Conservation (phyloP, 2,113 vertebrate species). For the Alligator sinensis region DNA sequence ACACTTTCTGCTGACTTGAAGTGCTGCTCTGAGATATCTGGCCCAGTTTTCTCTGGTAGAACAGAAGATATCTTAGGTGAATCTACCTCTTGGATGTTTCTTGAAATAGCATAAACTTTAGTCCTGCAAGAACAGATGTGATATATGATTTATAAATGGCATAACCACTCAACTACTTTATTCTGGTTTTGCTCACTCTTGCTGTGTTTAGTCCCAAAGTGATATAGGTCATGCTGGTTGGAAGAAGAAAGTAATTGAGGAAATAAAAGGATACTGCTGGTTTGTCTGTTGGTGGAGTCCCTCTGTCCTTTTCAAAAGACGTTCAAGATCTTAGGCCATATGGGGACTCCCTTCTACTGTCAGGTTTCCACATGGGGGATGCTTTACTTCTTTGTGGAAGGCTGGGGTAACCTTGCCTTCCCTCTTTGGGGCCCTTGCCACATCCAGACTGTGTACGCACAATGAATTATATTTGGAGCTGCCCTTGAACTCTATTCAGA, state of each 20-base stretch:
- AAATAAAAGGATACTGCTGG: not conserved
- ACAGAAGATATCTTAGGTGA: slow-evolving; percentile 74
- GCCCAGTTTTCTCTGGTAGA: slow-evolving; percentile 50
- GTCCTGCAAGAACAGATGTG: slow-evolving; percentile 64
- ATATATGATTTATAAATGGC: not conserved
- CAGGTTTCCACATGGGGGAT: not conserved
- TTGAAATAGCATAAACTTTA: slow-evolving; percentile 80
- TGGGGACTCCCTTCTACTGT: not conserved
- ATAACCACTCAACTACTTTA: not conserved
- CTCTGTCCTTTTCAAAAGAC: not conserved
- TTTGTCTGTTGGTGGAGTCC: not conserved
- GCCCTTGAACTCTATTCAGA: not conserved
- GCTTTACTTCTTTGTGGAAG: not conserved
- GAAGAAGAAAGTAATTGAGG: not conserved
- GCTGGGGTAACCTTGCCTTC: not conserved
- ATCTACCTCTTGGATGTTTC: slow-evolving; percentile 79
- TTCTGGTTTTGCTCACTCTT: not conserved
- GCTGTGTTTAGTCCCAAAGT: not conserved
- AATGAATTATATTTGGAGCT: not conserved
- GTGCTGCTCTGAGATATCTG: not conserved
- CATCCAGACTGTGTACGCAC: not conserved
- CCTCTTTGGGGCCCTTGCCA: not conserved
- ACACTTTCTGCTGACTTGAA: slow-evolving; percentile 17
- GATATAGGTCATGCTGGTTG: not conserved
- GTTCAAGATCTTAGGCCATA: not conserved